Evolutionary conservation across 2,888 invertebrate genomes (phyloP).

Genomic region (Hemaris fuciformis): DNA sequence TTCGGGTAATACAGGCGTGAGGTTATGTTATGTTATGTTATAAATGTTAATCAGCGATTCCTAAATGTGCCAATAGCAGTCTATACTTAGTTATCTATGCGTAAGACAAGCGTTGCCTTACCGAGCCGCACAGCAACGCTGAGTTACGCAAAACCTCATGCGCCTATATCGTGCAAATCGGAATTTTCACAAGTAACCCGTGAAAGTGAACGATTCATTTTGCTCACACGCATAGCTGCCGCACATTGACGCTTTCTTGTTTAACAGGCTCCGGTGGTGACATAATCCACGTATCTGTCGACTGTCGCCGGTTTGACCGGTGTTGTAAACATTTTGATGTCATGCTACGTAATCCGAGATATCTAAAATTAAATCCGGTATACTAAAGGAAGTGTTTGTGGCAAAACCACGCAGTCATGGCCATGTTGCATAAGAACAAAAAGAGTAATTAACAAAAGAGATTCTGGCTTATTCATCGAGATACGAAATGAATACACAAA

Average conservation of each 20-base stretch:
- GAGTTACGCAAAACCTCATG: constrained; percentile 40
- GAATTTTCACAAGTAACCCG: constrained; percentile 73
- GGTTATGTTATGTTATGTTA: too few species aligned
- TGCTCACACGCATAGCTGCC: constrained; percentile 40
- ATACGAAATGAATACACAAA: background rate
- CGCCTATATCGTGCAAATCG: constrained; percentile 61
- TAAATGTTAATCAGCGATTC: too few species aligned
- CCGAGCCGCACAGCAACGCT: constrained; percentile 35
- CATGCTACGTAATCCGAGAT: constrained; percentile 1
- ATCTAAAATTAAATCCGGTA: constrained; percentile 10
- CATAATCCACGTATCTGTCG: constrained; percentile 32
- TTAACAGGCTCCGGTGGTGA: constrained; percentile 40
- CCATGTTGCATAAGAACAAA: background rate
- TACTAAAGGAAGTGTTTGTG: background rate
- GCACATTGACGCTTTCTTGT: constrained; percentile 39
- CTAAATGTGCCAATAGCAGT: too few species aligned
- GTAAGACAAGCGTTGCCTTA: constrained; percentile 10
- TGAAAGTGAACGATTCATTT: constrained; percentile 71
- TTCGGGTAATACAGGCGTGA: too few species aligned
- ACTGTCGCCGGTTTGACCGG: constrained; percentile 5
- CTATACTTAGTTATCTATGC: background rate
- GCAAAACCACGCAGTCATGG: background rate
- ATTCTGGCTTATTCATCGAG: background rate
- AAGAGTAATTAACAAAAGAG: background rate
- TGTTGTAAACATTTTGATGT: constrained; percentile 13